Percentiles rank a stretch among this genome's conserved stretches.
These are phyloP conservation scores for Villa cingulata DNA, from an alignment of 2,888 invertebrate genomes.

Conservation along the genomic window DNA sequence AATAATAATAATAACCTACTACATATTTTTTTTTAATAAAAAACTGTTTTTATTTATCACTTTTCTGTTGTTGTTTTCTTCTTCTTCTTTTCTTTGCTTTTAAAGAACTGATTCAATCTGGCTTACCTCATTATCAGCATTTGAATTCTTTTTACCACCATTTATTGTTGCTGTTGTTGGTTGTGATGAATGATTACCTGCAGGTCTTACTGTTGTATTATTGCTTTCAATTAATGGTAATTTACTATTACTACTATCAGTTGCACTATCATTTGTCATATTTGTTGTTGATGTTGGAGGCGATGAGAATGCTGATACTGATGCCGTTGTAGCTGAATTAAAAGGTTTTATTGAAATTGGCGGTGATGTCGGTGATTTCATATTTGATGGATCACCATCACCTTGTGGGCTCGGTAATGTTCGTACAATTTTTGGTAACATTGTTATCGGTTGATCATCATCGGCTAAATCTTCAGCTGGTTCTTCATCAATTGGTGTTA, in stretches of 20 bases:
- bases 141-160: conserved; percentile 19
- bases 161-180: conserved; percentile 6
- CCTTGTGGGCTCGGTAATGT: conserved; percentile 54
- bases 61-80: neutral
- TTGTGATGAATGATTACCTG: conserved; percentile 3
- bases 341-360: neutral
- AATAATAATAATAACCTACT: too few species aligned
- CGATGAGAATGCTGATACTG: neutral
- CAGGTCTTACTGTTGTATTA: neutral
- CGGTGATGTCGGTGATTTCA: conserved; percentile 14
- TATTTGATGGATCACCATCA: neutral
- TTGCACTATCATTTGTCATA: neutral
- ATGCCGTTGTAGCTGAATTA: neutral
- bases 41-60: too few species aligned
- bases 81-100: conserved; percentile 11
- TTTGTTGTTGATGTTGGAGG: conserved; percentile 1
- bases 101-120: conserved; percentile 64
- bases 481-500: conserved; percentile 75
- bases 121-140: conserved; percentile 41
- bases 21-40: too few species aligned
- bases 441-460: conserved; percentile 60
- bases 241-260: conserved; percentile 14
- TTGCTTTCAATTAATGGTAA: conserved; percentile 2
- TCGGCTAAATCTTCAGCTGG: conserved; percentile 63
- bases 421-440: conserved; percentile 64